Evolutionary conservation across 2,113 vertebrate species (phyloP).

Genomic region (Bolborhynchus lineola): DNA sequence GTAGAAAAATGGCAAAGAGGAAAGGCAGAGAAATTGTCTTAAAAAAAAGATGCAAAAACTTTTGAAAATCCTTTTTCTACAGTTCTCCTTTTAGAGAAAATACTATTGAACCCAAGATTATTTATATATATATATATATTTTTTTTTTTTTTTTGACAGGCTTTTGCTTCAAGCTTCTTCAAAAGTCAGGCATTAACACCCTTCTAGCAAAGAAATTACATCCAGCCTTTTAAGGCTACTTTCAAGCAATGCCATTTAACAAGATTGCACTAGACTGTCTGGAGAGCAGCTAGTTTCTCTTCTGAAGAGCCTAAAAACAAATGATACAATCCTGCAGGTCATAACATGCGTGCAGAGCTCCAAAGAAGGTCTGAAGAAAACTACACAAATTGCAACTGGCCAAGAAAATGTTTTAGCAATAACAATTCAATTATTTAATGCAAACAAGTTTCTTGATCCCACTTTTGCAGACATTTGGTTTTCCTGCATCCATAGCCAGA

Average conservation of each 20-base stretch:
- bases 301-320: not conserved
- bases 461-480: not conserved
- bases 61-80: not conserved
- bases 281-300: not conserved
- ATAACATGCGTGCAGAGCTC: not conserved
- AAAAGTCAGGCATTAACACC: not conserved
- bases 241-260: not conserved
- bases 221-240: not conserved
- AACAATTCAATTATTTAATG: not conserved
- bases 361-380: not conserved
- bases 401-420: not conserved
- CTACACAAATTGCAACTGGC: not conserved
- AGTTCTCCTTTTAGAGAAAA: not conserved
- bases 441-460: not conserved
- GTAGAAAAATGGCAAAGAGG: not conserved
- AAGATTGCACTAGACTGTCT: not conserved
- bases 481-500: not conserved
- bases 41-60: not conserved
- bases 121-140: rapidly evolving
- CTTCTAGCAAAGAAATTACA: not conserved
- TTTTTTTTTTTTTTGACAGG: not conserved
- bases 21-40: not conserved
- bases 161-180: not conserved
- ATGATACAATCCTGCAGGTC: not conserved
- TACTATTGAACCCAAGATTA: not conserved